phyloP scores from a whole-genome alignment of 2,797 vertebrate genomes.

The Vespertilio murinus region DNA sequence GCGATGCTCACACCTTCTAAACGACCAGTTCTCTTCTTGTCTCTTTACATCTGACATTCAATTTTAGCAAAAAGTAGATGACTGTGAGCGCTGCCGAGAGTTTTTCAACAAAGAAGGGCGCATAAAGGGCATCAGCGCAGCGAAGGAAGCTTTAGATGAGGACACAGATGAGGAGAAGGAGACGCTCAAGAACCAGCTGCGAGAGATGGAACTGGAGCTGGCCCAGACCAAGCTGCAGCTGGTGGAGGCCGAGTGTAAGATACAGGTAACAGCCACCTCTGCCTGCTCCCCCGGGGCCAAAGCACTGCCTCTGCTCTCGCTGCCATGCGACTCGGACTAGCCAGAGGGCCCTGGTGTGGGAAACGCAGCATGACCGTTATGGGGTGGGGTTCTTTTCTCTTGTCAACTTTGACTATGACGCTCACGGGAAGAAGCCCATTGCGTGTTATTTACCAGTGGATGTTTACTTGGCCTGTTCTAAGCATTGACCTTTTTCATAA shows the following conservation, averaged over 20 bases:
- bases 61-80: slow-evolving; percentile 93
- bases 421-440: not conserved
- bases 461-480: not conserved
- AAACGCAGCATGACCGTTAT: not conserved
- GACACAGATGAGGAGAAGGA: slow-evolving; percentile 97
- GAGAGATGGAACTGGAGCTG: slow-evolving; percentile 98
- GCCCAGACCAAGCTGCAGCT: slow-evolving; percentile 98
- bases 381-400: not conserved
- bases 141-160: slow-evolving; percentile 87
- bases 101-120: slow-evolving; percentile 96
- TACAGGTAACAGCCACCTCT: slow-evolving; percentile 88
- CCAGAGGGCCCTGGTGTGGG: not conserved
- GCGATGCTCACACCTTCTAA: not conserved
- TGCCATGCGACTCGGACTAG: rapidly evolving
- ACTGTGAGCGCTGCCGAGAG: slow-evolving; percentile 95
- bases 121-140: slow-evolving; percentile 85
- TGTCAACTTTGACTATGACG: not conserved
- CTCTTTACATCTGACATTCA: slow-evolving; percentile 22
- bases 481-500: not conserved
- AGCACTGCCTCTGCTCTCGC: rapidly evolving
- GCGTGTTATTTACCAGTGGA: not conserved
- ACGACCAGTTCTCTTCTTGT: not conserved
- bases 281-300: rapidly evolving
- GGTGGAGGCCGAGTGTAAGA: slow-evolving; percentile 99
- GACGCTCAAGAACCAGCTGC: slow-evolving; percentile 93